A percentile compares a stretch with the other conserved stretches of the same genome.
phyloP scores from a whole-genome alignment of 2,797 vertebrate species.

The Podargus strigoides region DNA sequence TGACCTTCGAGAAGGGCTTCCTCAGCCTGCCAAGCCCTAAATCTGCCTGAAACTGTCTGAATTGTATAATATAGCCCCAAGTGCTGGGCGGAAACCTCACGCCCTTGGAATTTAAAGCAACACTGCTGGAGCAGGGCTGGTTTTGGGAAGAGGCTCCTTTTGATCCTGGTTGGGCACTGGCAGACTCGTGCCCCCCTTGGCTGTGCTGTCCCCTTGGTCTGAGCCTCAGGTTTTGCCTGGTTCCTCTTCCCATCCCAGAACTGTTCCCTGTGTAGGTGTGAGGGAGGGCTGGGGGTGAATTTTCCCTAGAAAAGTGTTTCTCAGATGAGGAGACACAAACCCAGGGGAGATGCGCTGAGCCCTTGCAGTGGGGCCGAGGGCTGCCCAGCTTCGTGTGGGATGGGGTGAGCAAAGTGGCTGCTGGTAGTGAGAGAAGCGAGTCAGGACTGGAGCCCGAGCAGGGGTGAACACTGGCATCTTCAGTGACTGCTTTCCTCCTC shows the following conservation, averaged over 20 bases:
- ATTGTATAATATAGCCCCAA: not conserved
- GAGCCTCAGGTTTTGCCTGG: not conserved
- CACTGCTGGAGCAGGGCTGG: not conserved
- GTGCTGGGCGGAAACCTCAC: not conserved
- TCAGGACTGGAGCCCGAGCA: not conserved
- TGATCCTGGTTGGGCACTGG: not conserved
- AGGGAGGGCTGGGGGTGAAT: not conserved
- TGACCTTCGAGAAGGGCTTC: not conserved
- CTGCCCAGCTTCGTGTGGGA: rapidly evolving
- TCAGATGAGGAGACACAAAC: rapidly evolving
- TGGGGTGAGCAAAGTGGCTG: not conserved
- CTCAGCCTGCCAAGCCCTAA: not conserved
- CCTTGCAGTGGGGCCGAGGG: not conserved
- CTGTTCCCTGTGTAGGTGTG: not conserved
- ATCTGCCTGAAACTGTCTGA: not conserved
- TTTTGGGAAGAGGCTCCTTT: not conserved
- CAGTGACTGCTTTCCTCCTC: not conserved
- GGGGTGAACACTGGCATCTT: not conserved
- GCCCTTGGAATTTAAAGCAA: not conserved
- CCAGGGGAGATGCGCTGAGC: not conserved
- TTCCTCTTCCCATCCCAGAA: not conserved
- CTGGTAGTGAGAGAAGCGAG: not conserved
- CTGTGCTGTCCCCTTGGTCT: rapidly evolving
- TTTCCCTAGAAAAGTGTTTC: not conserved
- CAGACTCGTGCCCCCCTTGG: rapidly evolving